Evolutionary conservation across 2,113 vertebrate species (phyloP), one percentile per base, ranked within the genome.

Genomic region (Alexandromys fortis): DNA sequence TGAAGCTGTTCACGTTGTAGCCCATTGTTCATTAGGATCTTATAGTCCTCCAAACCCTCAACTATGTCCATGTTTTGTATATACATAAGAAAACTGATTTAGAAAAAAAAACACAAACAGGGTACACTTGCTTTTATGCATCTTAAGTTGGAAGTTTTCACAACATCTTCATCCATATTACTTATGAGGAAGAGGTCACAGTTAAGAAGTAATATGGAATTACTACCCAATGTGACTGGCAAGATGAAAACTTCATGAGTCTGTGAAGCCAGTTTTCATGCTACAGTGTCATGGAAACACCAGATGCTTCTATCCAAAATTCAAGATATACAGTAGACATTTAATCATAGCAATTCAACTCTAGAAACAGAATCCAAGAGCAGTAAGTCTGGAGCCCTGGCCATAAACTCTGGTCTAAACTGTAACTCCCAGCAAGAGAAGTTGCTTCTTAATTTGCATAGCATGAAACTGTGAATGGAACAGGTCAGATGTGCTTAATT

Each of bases 271-370:
- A 90, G 1, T 16, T 63, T 47, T 77, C 13, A 24, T n/a, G 21
- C 19, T 77, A 16, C 22, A 19, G 22, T 65, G 38, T 49, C 42
- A 10, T 65, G 8, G 24, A n/a, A 90, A 77, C 17, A 65, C 11
- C 55, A 33, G 28, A 63, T 35, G 19, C 17, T 76, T 63, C n/a
- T 76, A 12, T 19, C 30, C 61, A 67, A 47, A 12, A 17, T 91
- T 95, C 45, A 93, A 91, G 47, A 93, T 82, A 38, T 86, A 11
- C 19, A 91, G n/a, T 61, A 79, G 65, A 86, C 92, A 47, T 93
- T 42, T 61, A 91, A 30, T 94, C 79, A 77, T 38, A 86, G 26
- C 28, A 70, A 33, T 61, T 94, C 17, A 55, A 42, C 42, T 79
- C n/a, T 52, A 83, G 22, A 10, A 79, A 90, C 33, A 30, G 22